Evolutionary conservation across 1,140 invertebrate genomes (phyloP), one percentile per base, ranked within the genome.

Genomic region (Ostrea denselamellosa): DNA sequence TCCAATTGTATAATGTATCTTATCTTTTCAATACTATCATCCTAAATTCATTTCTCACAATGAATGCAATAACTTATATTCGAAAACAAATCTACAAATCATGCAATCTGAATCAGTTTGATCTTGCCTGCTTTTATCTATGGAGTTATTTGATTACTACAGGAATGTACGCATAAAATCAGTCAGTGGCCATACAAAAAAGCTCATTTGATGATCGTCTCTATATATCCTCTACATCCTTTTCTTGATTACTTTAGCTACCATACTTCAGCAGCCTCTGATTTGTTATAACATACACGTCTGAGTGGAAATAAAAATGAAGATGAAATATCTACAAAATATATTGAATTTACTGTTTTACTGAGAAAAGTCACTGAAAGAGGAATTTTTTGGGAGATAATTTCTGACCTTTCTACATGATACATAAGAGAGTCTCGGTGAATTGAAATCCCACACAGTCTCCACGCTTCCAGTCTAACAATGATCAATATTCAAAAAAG

Each of bases 401-500:
- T 28, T 71, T 71, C 25, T 77, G 8, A 25, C 9, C 68, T 77
- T n/a, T 77, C 25, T 34, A 28, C 12, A 28, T 28, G 28, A 77
- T 25, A 34, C 25, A 14, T 12, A 34, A 12, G 22, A 17, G 14
- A 28, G 22, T 34, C 68, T 12, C 12, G 12, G 14, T 77, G 68
- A 77, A 62, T 25, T 28, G 25, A 77, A 77, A 77, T 77, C 5
- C 68, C 68, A 77, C 22, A 25, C 68, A 77, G 68, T 14, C 68
- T 28, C 14, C 25, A 77, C 68, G 28, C 68, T 77, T 25, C 68
- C 68, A 77, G 28, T 14, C 68, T 14, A 14, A 77, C 68, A 44
- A 25, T 77, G 68, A 77, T 77, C 68, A 77, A 77, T 77, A 77
- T 28, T 77, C 10, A 77, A 62, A 62, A 5, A 62, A 44, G 34